Conservation (phyloP, 2,113 vertebrate genomes). For the Tor tambroides region DNA sequence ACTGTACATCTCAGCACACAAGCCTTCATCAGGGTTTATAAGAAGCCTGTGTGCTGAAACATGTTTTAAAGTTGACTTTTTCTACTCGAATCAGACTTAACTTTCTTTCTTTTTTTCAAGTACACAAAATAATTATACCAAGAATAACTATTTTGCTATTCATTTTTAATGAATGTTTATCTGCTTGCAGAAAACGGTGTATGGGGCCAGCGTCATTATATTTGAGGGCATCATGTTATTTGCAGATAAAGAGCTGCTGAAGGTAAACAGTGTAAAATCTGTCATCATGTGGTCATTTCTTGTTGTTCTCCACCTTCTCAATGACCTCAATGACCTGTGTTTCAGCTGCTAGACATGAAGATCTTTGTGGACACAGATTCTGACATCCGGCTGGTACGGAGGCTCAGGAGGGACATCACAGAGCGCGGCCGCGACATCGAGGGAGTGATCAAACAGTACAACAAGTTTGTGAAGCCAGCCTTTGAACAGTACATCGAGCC, state of each 20-base stretch:
- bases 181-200: constrained; percentile 88
- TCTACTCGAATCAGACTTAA: no score
- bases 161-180: not conserved
- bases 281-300: not conserved
- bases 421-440: constrained; percentile 93
- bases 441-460: constrained; percentile 97
- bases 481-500: constrained; percentile 99
- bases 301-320: not conserved
- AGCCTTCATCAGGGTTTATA: no score
- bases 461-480: constrained; percentile 96
- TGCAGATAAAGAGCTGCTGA: constrained; percentile 89
- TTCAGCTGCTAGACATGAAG: constrained; percentile 95
- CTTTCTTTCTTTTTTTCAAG: no score
- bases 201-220: constrained; percentile 97
- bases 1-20: no score
- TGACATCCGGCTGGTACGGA: constrained; percentile 91
- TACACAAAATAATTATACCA: no score
- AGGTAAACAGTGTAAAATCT: constrained; percentile 75
- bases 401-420: constrained; percentile 89
- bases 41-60: no score
- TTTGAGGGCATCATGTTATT: constrained; percentile 99
- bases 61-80: no score
- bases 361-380: constrained; percentile 98
- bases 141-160: no score
- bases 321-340: not conserved